phyloP scores from a whole-genome alignment of 2,113 vertebrate species.

The Anhinga rufa region DNA sequence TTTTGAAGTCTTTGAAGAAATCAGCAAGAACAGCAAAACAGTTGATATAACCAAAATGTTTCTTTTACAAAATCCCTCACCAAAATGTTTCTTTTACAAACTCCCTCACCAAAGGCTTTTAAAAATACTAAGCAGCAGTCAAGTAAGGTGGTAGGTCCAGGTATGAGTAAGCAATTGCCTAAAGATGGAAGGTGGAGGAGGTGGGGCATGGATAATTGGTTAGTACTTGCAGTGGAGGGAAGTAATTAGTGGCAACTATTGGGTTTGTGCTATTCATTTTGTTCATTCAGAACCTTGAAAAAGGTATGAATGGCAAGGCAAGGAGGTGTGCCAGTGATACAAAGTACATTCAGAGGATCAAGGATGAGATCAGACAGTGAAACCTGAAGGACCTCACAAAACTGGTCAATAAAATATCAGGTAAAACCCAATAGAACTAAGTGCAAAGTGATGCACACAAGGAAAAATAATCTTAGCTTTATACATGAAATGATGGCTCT shows the following conservation, averaged over 20 bases:
- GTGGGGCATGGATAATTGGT: not conserved
- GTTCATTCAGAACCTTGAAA: not conserved
- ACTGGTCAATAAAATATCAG: not conserved
- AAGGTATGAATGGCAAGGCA: not conserved
- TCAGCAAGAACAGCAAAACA: not conserved
- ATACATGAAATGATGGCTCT: not conserved
- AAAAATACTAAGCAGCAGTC: not conserved
- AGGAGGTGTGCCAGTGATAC: not conserved
- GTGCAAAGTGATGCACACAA: not conserved
- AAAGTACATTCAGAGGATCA: not conserved
- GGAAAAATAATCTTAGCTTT: not conserved
- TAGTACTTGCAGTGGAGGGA: not conserved
- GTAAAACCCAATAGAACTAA: not conserved
- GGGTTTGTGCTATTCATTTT: not conserved
- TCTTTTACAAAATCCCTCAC: not conserved
- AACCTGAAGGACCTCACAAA: not conserved
- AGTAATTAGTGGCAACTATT: not conserved
- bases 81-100: not conserved
- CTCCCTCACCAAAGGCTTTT: not conserved
- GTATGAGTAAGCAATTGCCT: not conserved
- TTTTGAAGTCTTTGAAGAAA: not conserved
- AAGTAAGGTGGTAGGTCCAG: not conserved
- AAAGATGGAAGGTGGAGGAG: not conserved
- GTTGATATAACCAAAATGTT: not conserved
- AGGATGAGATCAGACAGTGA: not conserved